Base-by-base conservation (phyloP, 2,888 invertebrate genomes). In the Endotricha flammealis region DNA sequence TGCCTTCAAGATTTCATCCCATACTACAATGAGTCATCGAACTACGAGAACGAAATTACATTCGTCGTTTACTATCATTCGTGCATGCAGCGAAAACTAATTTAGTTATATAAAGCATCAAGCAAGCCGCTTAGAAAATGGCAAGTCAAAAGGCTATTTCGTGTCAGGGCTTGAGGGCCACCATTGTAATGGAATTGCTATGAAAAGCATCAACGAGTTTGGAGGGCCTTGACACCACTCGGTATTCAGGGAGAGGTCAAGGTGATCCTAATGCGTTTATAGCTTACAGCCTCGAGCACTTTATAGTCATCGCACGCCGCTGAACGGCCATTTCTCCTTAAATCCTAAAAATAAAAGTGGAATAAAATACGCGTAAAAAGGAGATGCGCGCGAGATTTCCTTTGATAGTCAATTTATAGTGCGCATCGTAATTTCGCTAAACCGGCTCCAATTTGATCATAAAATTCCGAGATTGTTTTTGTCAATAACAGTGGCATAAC, bases 231-330 rank as follows among this genome's bases (percentile, higher is more conserved):
- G 77, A 77, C 72, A 64, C 56, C 53, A 55, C 55, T 45, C 48
- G 46, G 46, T 60, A 59, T 51, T 59, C 51, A 39, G 52, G 44
- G 47, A 40, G 60, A 61, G 80, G 80, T 78, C 79, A 80, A 77
- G 78, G 77, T 58, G 52, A 49, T 53, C 53, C 55, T 72, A 71
- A 73, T 67, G 58, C 65, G 64, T 70, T 77, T 68, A 73, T 49
- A 53, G 65, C 56, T 59, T 50, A 57, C 54, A 65, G 61, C 59
- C 59, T 64, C 54, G 59, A 54, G 64, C 69, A 73, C 64, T 75
- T 75, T 69, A 74, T 67, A 65, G 72, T 65, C 66, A 66, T 71
- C 65, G 50, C 46, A 44, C 45, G 48, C 43, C 60, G 44, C 55
- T 44, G 54, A 61, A 63, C 47, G 52, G 39, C 44, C 49, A 44